Evolutionary conservation across 2,797 vertebrate genomes (phyloP), one percentile per base, ranked within the genome.

Genomic region (Oophaga sylvatica): DNA sequence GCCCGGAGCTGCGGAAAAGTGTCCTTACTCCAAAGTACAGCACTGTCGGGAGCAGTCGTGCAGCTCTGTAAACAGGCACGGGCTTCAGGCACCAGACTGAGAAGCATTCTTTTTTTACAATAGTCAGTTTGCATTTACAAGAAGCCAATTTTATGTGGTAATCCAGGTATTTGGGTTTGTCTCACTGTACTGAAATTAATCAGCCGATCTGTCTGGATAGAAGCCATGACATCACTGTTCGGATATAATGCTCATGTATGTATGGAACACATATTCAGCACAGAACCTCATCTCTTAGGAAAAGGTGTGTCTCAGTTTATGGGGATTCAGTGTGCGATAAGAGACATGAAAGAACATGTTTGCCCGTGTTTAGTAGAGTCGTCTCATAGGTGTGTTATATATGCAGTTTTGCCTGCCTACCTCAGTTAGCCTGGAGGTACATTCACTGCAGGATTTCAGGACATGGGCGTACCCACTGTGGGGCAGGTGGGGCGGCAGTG

Each of bases 391-490:
- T 86, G 48, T 59, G 65, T 59, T 48, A 22, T 60, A 17, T 71
- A 53, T 59, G 26, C 20, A 29, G 12, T 81, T 75, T 82, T 62
- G 16, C 26, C 15, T 83, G 48, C 65, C 45, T 82, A 29, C 60
- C 57, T 48, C 22, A 45, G 7, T 76, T 87, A 81, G 78, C 85
- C 85, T 29, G 48, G 65, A 81, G 63, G 62, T 35, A 45, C 75
- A 60, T 26, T 26, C 26, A 26, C 26, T 26, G 26, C 26, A 26
- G 26, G 26, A 26, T 26, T 26, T 26, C 26, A 26, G 26, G 26
- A 26, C 26, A 26, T 26, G 26, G 26, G 26, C 26, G 26, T 26
- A 59, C 26, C 26, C 26, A 26, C 26, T 26, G 26, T 26, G 26
- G 26, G 26, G 26, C 26, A 26, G 26, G n/a, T n/a, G n/a, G n/a